phyloP scores from a whole-genome alignment of 2,113 vertebrate genomes.

The Mustela nigripes region DNA sequence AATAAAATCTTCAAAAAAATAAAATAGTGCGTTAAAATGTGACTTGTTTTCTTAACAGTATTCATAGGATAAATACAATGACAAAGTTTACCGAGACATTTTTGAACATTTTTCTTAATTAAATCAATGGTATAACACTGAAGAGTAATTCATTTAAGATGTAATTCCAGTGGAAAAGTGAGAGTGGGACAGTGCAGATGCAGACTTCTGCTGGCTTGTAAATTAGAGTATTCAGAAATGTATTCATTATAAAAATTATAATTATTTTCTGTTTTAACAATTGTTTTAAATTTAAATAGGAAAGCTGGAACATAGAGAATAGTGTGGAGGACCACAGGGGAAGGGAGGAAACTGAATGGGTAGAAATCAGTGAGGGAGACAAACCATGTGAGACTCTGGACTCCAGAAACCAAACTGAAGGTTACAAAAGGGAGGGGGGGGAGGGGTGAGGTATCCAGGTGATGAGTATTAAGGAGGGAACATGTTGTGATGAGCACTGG shows the following conservation, averaged over 20 bases:
- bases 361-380: not conserved
- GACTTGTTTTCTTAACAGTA: not conserved
- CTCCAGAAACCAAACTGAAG: not conserved
- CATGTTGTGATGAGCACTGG: not conserved
- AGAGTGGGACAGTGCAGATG: not conserved
- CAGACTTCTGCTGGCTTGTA: not conserved
- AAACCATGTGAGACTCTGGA: not conserved
- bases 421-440: not conserved
- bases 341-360: not conserved
- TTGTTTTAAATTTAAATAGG: not conserved
- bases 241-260: not conserved
- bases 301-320: not conserved
- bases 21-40: not conserved
- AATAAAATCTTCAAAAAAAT: not conserved
- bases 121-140: not conserved
- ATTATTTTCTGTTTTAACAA: not conserved
- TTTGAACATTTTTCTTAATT: not conserved
- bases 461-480: not conserved
- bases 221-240: not conserved
- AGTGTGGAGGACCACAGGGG: not conserved
- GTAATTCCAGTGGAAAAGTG: not conserved
- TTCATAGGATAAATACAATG: not conserved
- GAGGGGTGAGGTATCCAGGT: not conserved
- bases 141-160: not conserved
- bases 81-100: not conserved